Percentiles rank a stretch among this genome's conserved stretches.
Evolutionary conservation across 2,797 vertebrate genomes (phyloP).

Genomic region (Hipposideros larvatus): DNA sequence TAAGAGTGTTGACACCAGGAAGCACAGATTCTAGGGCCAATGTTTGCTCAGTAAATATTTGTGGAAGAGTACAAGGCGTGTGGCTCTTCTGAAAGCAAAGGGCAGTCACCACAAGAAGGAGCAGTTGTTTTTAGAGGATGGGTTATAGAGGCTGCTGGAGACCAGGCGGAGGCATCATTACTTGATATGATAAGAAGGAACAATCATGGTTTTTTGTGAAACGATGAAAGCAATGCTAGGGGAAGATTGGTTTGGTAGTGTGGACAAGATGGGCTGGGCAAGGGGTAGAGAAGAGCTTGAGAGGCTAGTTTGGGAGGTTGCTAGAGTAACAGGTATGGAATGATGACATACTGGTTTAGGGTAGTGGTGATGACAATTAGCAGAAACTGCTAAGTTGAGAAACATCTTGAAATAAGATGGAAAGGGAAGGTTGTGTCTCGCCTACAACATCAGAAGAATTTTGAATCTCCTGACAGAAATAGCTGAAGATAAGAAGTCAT

Average conservation of each 20-base stretch:
- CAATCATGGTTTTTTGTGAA: background rate
- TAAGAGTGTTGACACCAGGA: background rate
- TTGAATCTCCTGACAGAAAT: background rate
- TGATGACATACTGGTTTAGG: rapidly evolving
- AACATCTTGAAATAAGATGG: background rate
- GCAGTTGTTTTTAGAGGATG: background rate
- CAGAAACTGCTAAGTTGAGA: background rate
- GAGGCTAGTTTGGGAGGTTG: background rate
- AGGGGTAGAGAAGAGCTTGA: background rate
- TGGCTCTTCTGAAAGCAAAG: background rate
- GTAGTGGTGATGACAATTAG: background rate
- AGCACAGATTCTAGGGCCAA: background rate
- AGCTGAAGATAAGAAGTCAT: background rate
- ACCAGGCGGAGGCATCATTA: background rate
- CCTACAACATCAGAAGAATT: background rate
- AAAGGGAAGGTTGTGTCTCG: background rate
- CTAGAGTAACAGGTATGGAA: background rate
- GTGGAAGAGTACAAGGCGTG: background rate
- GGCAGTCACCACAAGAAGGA: background rate
- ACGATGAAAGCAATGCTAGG: background rate
- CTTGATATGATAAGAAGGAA: background rate
- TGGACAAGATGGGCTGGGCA: background rate
- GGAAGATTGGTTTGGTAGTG: background rate
- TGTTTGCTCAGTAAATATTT: constrained; percentile 61
- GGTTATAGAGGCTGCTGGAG: background rate